Base-by-base conservation (phyloP, 2,888 invertebrate species). In the Iphiclides podalirius region DNA sequence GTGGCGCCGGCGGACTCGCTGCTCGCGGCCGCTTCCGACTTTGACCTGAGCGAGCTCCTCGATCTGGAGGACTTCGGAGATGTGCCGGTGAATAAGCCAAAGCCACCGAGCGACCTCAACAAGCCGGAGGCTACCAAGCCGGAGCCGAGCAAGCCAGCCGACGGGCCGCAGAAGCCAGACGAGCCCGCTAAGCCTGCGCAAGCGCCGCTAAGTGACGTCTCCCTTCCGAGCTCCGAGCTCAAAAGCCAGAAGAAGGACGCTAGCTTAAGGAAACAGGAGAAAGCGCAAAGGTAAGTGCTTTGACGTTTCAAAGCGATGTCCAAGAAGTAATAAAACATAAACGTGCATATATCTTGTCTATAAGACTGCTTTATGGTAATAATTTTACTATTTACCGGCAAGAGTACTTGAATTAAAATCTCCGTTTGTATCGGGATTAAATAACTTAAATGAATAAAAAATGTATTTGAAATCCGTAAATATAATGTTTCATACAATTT, bases 1-100 rank as follows among this genome's bases (percentile, higher is more conserved):
- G 81, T 92, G 34, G 92, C 92, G 0, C 93, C 93, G 0, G 90
- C 90, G 0, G 92, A 92, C 44, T 81, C 90, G 1, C 74, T 93
- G 4, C 70, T 93, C 9, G 79, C 91, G 14, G 91, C 91, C 0
- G 88, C 90, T 2, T 88, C 90, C 1, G 79, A 88, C 35, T 69
- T 87, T 48, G 90, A 89, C 53, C 54, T 85, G 46, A 66, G 66
- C 55, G 83, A 82, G 37, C 62, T 88, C 0, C 61, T 86, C 17
- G 86, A 84, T 36, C 57, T 80, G 6, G 69, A 75, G 8, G 75
- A 79, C 11, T 57, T 72, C 47, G 66, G 64, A 39, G 77, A 77
- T 13, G 55, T 69, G 17, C 51, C 50, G 1, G 17, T 8, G n/a
- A 53, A 61, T 13, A 61, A 64, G 37, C 65, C 64, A 16, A 59